These are phyloP conservation scores for Eciton burchellii DNA, from an alignment of 1,140 invertebrate genomes.

Conservation along the genomic window DNA sequence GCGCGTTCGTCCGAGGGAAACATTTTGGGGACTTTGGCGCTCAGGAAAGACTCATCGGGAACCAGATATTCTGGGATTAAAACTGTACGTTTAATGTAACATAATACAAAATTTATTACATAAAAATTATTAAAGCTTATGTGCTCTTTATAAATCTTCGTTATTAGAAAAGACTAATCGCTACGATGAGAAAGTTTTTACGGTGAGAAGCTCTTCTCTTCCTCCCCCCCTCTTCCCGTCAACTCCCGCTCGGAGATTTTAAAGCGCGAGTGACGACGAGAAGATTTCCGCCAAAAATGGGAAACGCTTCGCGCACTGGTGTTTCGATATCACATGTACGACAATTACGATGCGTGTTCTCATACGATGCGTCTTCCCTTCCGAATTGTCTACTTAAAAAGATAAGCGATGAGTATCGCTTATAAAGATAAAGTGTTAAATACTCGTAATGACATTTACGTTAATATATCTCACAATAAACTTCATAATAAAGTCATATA, in stretches of 20 bases:
- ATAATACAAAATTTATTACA: neutral
- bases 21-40: neutral
- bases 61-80: neutral
- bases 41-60: no score
- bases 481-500: slow-evolving; percentile 8
- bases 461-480: slow-evolving; percentile 14
- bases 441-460: neutral
- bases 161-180: neutral
- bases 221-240: no score
- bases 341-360: slow-evolving; percentile 2
- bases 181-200: neutral
- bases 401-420: slow-evolving; percentile 22
- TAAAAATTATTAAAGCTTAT: neutral
- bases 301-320: neutral
- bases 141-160: neutral
- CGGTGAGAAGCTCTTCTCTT: neutral
- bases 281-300: neutral
- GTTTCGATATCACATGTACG: slow-evolving; percentile 31
- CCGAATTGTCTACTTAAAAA: neutral
- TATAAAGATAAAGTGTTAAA: slow-evolving; percentile 32
- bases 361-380: slow-evolving; percentile 12
- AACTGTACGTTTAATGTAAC: neutral
- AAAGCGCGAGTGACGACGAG: neutral
- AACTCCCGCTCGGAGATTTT: neutral
- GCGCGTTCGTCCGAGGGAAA: neutral